Conservation (phyloP, 2,797 vertebrate genomes). For the Eurystomus glaucurus region DNA sequence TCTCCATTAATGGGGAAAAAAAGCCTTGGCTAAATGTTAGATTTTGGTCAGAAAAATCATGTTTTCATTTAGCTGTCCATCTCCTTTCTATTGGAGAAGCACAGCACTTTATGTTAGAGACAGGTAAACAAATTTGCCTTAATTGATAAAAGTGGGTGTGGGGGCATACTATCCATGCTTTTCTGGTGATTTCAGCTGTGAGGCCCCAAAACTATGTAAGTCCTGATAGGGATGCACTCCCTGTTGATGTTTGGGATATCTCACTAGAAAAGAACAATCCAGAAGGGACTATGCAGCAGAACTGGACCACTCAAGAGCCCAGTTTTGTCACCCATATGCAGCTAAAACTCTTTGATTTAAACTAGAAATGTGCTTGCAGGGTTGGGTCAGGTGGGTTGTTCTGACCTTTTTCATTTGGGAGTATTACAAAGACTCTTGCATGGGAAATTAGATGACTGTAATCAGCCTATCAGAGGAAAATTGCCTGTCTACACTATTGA, state of each 20-base stretch:
- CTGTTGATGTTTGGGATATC: constrained; percentile 13
- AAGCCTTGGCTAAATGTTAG: constrained; percentile 1
- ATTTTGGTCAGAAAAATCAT: constrained; percentile 37
- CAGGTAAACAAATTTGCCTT: constrained; percentile 78
- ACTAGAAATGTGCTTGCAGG: neutral
- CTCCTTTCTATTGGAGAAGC: constrained; percentile 47
- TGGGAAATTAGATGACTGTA: neutral
- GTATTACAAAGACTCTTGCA: neutral
- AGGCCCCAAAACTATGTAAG: constrained; percentile 1
- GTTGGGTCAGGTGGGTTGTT: neutral
- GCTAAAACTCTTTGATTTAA: constrained; percentile 55
- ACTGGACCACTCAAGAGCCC: constrained; percentile 36
- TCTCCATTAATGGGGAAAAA: neutral
- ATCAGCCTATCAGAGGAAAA: constrained; percentile 13
- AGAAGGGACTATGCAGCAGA: constrained; percentile 59
- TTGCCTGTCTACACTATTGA: constrained; percentile 1
- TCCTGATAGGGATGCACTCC: constrained; percentile 4
- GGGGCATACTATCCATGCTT: neutral
- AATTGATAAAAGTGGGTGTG: constrained; percentile 47
- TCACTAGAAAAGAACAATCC: constrained; percentile 44
- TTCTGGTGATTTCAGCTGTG: neutral
- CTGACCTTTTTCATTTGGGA: constrained; percentile 15
- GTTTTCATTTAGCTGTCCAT: constrained; percentile 25
- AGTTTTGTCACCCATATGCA: constrained; percentile 42
- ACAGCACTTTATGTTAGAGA: constrained; percentile 40